Conservation (phyloP, 1,140 invertebrate species). For the Ericerus pela region DNA sequence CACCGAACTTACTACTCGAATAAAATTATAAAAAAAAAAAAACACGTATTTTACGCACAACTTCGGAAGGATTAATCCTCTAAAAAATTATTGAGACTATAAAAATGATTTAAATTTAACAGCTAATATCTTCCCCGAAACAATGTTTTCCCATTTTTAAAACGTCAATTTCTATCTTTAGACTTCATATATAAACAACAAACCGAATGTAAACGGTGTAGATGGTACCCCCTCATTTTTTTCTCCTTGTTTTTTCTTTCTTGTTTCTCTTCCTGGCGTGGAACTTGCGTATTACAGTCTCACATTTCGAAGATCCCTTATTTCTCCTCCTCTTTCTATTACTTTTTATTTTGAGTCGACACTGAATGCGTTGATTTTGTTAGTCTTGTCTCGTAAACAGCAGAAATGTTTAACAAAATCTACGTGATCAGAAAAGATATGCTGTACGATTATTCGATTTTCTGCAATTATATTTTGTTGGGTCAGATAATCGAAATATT, state of each 20-base stretch:
- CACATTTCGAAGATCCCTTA: too few species aligned
- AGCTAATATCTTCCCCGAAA: slow-evolving; percentile 4
- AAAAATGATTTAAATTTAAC: slow-evolving; percentile 12
- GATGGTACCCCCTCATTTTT: neutral
- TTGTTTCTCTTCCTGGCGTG: too few species aligned
- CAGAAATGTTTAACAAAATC: too few species aligned
- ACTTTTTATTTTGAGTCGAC: too few species aligned
- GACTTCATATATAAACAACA: slow-evolving; percentile 8
- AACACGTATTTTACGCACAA: slow-evolving; percentile 8
- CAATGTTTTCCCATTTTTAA: slow-evolving; percentile 9
- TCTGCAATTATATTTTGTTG: neutral
- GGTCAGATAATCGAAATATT: too few species aligned
- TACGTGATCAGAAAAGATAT: too few species aligned
- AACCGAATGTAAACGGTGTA: neutral
- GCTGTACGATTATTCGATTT: too few species aligned
- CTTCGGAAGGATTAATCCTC: neutral
- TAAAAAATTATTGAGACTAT: slow-evolving; percentile 4
- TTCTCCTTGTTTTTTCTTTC: too few species aligned
- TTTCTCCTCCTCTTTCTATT: too few species aligned
- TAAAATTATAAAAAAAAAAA: too few species aligned
- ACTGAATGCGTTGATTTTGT: too few species aligned
- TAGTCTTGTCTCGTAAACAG: too few species aligned
- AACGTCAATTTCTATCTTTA: slow-evolving; percentile 4
- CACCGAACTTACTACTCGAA: slow-evolving; percentile 8
- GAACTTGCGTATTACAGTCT: neutral